Conservation (phyloP, 2,888 invertebrate species). For the Drosophila ustulata region DNA sequence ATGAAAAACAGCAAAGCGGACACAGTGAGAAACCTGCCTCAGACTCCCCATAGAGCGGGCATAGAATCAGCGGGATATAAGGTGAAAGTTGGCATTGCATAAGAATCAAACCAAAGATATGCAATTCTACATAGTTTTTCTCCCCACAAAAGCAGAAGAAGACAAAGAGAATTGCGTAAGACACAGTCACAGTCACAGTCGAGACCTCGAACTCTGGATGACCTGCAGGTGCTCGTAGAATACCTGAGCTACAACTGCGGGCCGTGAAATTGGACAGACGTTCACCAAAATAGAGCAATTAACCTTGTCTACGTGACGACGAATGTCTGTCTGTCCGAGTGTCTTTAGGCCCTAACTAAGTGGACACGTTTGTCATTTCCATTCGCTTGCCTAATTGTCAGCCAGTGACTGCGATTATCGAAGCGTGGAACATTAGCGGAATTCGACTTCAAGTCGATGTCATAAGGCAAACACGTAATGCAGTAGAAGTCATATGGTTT, state of each 20-base stretch:
- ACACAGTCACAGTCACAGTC: conserved; percentile 7
- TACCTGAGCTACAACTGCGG: conserved; percentile 42
- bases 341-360: conserved; percentile 27
- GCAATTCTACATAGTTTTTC: conserved; percentile 43
- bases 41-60: conserved; percentile 33
- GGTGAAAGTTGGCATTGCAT: conserved; percentile 74
- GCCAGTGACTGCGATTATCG: conserved; percentile 69
- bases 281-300: conserved; percentile 70
- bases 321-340: conserved; percentile 2
- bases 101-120: conserved; percentile 42
- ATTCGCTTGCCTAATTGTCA: conserved; percentile 59
- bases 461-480: conserved; percentile 55
- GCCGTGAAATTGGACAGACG: conserved; percentile 38
- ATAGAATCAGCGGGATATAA: conserved; percentile 47
- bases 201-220: conserved; percentile 34
- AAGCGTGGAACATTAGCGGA: conserved; percentile 11
- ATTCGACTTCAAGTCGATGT: conserved; percentile 10
- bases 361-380: conserved; percentile 34
- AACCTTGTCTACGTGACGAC: conserved; percentile 71
- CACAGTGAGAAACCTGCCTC: conserved; percentile 26
- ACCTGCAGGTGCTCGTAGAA: conserved; percentile 47
- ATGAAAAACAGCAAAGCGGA: background rate
- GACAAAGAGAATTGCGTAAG: conserved; percentile 52
- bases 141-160: background rate
- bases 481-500: conserved; percentile 18